Conservation (phyloP, 2,797 vertebrate genomes). For the Apogon hyalosoma region DNA sequence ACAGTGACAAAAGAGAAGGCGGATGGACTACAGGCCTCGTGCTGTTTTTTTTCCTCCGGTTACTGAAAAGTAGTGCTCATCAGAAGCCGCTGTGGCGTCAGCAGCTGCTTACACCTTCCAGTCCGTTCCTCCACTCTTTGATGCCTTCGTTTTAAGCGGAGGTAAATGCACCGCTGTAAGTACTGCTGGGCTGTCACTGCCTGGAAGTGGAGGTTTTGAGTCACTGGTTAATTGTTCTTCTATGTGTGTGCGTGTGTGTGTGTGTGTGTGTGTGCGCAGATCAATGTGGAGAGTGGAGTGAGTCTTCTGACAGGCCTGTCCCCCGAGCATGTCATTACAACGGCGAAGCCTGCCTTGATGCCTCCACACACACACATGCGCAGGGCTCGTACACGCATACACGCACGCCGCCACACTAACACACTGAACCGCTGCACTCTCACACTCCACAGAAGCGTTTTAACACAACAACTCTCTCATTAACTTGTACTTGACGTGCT, state of each 20-base stretch:
- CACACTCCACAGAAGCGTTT: conserved; percentile 23
- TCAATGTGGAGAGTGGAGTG: conserved; percentile 37
- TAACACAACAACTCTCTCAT: conserved; percentile 59
- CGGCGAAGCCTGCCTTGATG: conserved; percentile 16
- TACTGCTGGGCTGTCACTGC: conserved; percentile 15
- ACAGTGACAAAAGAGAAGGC: background rate
- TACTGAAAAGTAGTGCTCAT: background rate
- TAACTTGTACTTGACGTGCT: conserved; percentile 64
- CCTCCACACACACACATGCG: background rate
- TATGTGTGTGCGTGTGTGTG: conserved; percentile 23
- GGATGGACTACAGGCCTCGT: background rate
- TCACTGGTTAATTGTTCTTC: conserved; percentile 31
- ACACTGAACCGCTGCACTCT: background rate
- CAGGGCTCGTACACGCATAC: background rate
- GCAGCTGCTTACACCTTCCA: conserved; percentile 3
- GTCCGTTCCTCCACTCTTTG: background rate
- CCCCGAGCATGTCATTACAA: conserved; percentile 55
- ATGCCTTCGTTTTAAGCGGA: background rate
- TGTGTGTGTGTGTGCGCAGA: conserved; percentile 10
- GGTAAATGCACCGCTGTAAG: background rate
- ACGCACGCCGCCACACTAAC: background rate
- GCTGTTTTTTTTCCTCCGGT: conserved; percentile 1
- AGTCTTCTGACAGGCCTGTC: conserved; percentile 52
- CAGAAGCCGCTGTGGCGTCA: background rate
- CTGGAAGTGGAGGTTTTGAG: conserved; percentile 5